Base-by-base conservation (phyloP, 1,140 invertebrate species). In the Doryteuthis pealeii region DNA sequence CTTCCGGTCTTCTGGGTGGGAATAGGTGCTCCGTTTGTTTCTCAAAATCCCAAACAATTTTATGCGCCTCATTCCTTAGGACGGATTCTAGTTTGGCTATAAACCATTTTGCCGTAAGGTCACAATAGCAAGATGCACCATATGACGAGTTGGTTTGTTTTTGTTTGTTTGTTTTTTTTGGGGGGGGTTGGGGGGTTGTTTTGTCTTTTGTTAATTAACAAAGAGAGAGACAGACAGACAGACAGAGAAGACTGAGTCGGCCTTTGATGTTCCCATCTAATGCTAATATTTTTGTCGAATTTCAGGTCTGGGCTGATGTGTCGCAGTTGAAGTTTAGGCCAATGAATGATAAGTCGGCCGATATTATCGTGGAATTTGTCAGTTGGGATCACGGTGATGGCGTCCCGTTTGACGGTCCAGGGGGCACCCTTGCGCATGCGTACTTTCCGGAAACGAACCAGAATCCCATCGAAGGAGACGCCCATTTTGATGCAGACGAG, bases 391-490 rank as follows among this genome's bases (percentile, higher is more conserved):
- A 58, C 1, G 43, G n/a, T 30, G 32, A 40, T 40, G 65, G 6
- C 26, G 28, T 32, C 67, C 32, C 43, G 18, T 40, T 67, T 35
- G 54, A 73, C 10, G 65, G 68, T 3, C 32, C 75, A 75, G 78
- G 79, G 5, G 73, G 73, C 0, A 72, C 71, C 3, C 33, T 80
- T 31, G 79, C 79, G 5, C 79, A 80, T 62, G 79, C 79, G 22
- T 80, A 74, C 73, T 73, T 67, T 49, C 79, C 79, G 1, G 69
- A 71, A 12, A 40, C 54, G 0, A 15, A 49, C 15, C n/a, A 49
- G 4, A 10, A 28, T 30, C 45, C 49, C 26, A 71, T 79, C 33
- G 35, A 70, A 10, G 90, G 80, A 93, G 94, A 88, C 72, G 90
- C 91, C 0, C 88, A 90, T 72, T 81, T 82, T 72, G 82, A 85